Conservation (phyloP, 2,113 vertebrate species). For the Recurvirostra avosetta region DNA sequence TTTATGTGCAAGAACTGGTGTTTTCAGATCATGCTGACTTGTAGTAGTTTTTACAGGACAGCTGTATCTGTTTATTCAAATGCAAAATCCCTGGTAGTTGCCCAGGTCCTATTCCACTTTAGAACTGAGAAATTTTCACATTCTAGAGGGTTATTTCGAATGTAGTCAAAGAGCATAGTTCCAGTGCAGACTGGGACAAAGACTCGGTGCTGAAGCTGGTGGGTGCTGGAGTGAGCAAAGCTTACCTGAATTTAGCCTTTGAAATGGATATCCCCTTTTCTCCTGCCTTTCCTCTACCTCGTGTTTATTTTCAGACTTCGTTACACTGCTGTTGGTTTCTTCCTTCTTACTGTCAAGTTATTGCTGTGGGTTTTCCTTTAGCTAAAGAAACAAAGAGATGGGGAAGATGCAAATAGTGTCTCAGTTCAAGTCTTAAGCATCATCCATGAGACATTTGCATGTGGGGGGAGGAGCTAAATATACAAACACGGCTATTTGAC, state of each 20-base stretch:
- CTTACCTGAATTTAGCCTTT: not conserved
- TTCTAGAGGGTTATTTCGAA: not conserved
- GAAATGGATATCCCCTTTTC: not conserved
- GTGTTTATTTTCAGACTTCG: not conserved
- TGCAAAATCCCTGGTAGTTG: not conserved
- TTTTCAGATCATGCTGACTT: not conserved
- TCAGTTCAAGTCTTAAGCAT: not conserved
- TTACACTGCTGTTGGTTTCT: not conserved
- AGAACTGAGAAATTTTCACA: not conserved
- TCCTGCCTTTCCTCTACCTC: not conserved
- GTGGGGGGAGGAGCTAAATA: not conserved
- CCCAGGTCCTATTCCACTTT: not conserved
- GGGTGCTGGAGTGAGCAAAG: not conserved
- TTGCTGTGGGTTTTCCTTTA: not conserved
- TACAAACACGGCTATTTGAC: not conserved
- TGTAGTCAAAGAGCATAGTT: not conserved
- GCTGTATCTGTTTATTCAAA: not conserved
- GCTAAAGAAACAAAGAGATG: not conserved
- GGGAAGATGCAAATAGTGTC: not conserved
- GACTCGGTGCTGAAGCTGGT: not conserved
- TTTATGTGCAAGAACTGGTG: accelerated
- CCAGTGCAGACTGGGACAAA: not conserved
- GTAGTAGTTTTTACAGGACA: not conserved
- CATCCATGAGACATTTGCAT: not conserved
- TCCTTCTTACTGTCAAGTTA: not conserved